Base-by-base conservation (phyloP, 2,797 vertebrate genomes). In the Neosilurus hyrtlii region DNA sequence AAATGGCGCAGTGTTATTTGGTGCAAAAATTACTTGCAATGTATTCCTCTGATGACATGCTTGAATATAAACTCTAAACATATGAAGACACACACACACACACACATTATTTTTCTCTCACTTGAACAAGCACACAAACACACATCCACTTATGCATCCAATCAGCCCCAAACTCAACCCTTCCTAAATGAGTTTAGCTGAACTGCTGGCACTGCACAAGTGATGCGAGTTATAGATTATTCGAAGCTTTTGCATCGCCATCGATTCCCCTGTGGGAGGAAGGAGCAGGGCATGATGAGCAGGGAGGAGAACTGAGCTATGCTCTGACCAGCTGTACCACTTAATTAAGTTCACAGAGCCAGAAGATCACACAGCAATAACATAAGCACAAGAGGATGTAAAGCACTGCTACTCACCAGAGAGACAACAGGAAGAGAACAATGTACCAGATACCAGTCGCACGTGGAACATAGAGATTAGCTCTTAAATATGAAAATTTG, bases 171-270 rank as follows among this genome's bases (percentile, higher is more conserved):
- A 84, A 79, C 82, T 72, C 85, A 84, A 63, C 56, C 56, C 79
- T 83, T 87, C 85, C 83, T 88, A 88, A 89, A 87, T 85, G 86
- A 86, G 87, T 89, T 89, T 85, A 85, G 76, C 61, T 68, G 85
- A 85, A 88, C 85, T 85, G 89, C 88, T 88, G 83, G 86, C 88
- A 86, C 67, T 85, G 88, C 87, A 89, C 83, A 88, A 89, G 84
- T 87, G 86, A 89, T 85, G 85, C 66, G 84, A 88, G 87, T 86
- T 85, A 89, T 90, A 86, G 87, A 90, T 89, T 89, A 87, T 88
- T 84, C 85, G 75, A 81, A 86, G 61, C 86, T 85, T 81, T 82
- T 81, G 66, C 82, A 54, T 52, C 37, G 56, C 83, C 83, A 89
- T 89, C 65, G 87, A 90, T 89, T 85, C 75, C 62, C 73, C n/a